These are phyloP conservation scores for Planococcus citri DNA, from an alignment of 1,140 invertebrate genomes.

Conservation along the genomic window DNA sequence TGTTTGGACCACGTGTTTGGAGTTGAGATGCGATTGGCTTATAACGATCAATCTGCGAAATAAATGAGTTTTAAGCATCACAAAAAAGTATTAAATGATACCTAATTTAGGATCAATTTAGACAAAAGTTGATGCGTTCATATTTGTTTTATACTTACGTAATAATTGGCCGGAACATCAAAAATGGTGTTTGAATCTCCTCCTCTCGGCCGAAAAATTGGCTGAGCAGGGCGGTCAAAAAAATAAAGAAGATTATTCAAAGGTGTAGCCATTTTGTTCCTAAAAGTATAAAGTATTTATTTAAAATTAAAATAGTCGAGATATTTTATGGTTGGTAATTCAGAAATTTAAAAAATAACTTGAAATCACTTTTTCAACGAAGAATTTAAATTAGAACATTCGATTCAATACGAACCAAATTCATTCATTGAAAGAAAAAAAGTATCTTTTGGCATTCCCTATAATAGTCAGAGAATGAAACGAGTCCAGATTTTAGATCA, in stretches of 20 bases:
- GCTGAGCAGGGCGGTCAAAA: not conserved
- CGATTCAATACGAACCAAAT: too few species aligned
- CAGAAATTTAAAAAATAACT: too few species aligned
- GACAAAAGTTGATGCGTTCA: not conserved
- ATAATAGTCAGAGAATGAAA: too few species aligned
- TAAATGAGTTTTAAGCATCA: slow-evolving; percentile 21
- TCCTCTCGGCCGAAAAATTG: slow-evolving; percentile 10
- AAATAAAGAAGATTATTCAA: not conserved
- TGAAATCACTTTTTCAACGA: too few species aligned
- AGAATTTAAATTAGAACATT: too few species aligned
- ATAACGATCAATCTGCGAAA: slow-evolving; percentile 41
- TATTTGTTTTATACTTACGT: not conserved
- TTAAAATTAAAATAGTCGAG: too few species aligned
- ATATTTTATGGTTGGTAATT: too few species aligned
- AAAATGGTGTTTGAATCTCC: not conserved
- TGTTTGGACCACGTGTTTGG: slow-evolving; percentile 22
- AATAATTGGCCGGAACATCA: not conserved
- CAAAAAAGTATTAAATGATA: not conserved
- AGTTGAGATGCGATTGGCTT: slow-evolving; percentile 25
- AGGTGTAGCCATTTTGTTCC: too few species aligned
- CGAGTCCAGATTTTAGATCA: too few species aligned
- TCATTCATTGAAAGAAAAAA: too few species aligned
- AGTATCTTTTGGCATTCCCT: too few species aligned
- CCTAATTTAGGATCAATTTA: not conserved
- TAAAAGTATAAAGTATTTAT: too few species aligned